Conservation (phyloP, 2,797 vertebrate species). For the Rhinoraja longicauda region DNA sequence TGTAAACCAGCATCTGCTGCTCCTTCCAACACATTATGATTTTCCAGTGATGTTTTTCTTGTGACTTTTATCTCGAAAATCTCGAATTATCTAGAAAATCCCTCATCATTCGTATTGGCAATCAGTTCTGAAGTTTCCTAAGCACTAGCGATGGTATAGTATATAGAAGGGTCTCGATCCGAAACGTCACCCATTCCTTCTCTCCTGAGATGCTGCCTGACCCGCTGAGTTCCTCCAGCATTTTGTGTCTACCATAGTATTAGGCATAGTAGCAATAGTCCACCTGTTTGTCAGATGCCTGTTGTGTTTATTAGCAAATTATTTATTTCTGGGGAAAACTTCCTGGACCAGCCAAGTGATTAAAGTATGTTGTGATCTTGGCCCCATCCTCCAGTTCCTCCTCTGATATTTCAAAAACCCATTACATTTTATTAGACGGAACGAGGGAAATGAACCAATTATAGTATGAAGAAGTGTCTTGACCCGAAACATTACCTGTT, state of each 20-base stretch:
- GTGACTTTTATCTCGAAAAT: not conserved
- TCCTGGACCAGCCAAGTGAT: not conserved
- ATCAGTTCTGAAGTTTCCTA: not conserved
- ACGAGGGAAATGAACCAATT: not conserved
- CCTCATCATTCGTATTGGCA: not conserved
- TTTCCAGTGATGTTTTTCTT: not conserved
- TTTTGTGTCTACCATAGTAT: too few relatives aligned
- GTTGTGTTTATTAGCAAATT: not conserved
- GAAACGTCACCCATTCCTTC: too few relatives aligned
- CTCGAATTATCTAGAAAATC: not conserved
- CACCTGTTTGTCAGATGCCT: not conserved
- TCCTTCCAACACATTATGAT: too few relatives aligned
- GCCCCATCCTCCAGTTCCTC: not conserved
- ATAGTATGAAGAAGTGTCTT: too few relatives aligned
- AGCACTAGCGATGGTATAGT: not conserved
- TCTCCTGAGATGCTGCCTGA: too few relatives aligned
- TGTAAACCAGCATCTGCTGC: too few relatives aligned
- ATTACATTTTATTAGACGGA: not conserved
- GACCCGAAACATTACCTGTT: too few relatives aligned
- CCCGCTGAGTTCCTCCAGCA: too few relatives aligned
- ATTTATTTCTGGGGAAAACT: not conserved
- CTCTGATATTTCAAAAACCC: not conserved
- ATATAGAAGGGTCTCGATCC: too few relatives aligned
- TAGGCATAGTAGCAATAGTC: too few relatives aligned
- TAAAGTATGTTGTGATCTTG: not conserved